Base-by-base conservation (phyloP, 2,888 invertebrate genomes). In the Aphidoletes aphidimyza region DNA sequence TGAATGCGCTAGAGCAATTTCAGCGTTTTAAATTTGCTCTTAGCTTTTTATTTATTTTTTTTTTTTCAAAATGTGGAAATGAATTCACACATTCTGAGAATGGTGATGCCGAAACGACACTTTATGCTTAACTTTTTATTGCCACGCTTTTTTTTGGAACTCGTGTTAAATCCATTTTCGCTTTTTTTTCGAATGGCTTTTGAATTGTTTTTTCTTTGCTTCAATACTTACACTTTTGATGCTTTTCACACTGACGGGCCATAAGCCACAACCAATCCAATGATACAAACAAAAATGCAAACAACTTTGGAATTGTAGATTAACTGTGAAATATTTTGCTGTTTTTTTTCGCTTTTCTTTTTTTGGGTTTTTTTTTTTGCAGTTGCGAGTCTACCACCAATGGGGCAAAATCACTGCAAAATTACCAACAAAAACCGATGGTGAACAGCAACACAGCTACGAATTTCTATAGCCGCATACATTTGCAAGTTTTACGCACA, bases 101-200 rank as follows among this genome's bases (percentile, higher is more conserved):
- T n/a, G n/a, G n/a, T n/a, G n/a, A n/a, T n/a, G n/a, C n/a, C n/a
- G n/a, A n/a, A n/a, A n/a, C n/a, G n/a, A n/a, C n/a, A n/a, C 30
- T 69, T 69, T 26, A 30, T 34, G 26, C 69, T 30, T 69, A 26
- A 69, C 69, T 69, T 69, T 69, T 69, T 30, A 14, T 30, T 2
- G 6, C 54, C n/a, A n/a, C 26, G n/a, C 22, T n/a, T 30, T 69
- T 69, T 69, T 30, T 69, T 30, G n/a, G n/a, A 69, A 30, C 69
- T 69, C n/a, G 26, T 69, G 34, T 69, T 30, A 69, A 69, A 69
- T 69, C 69, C 34, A 69, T 69, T 69, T 69, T 69, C 34, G 69
- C 8, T 30, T 30, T 30, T 30, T 69, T 26, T 30, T 69, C 14
- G 1, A 69, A 69, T 54, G 54, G 69, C 26, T 30, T 69, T 69